Evolutionary conservation across 2,888 invertebrate genomes (phyloP).

Genomic region (Phasia obesa): DNA sequence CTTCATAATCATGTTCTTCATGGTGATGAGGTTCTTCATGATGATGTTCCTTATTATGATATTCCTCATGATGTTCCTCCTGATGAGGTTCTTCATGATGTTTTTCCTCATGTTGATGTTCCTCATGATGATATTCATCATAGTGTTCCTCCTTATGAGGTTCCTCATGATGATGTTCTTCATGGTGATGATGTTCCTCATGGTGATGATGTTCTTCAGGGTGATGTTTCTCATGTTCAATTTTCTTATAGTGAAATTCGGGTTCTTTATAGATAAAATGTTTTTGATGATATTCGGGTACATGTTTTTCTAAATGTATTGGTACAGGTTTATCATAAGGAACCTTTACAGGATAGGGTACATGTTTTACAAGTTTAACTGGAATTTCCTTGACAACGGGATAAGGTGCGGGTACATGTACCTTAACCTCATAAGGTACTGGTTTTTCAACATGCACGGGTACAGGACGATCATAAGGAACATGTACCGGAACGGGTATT

Average conservation of each 20-base stretch:
- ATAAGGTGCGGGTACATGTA: conserved; percentile 87
- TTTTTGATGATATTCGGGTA: conserved; percentile 84
- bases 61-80: conserved; percentile 72
- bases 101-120: conserved; percentile 70
- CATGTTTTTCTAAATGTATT: conserved; percentile 89
- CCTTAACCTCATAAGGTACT: conserved; percentile 89
- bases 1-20: too few relatives aligned
- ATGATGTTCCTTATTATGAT: too few relatives aligned
- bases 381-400: conserved; percentile 88
- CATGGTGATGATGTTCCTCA: conserved; percentile 74
- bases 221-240: conserved; percentile 76
- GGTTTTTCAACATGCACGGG: conserved; percentile 89
- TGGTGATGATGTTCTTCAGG: conserved; percentile 72
- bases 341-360: conserved; percentile 88
- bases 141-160: conserved; percentile 68
- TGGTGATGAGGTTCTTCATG: too few relatives aligned
- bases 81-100: conserved; percentile 58
- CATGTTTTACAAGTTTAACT: conserved; percentile 86
- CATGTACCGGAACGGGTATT: conserved; percentile 87
- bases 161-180: conserved; percentile 72
- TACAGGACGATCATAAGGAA: conserved; percentile 85
- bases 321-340: conserved; percentile 87
- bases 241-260: conserved; percentile 85
- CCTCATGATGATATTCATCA: too few relatives aligned
- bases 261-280: conserved; percentile 89